Evolutionary conservation across 2,113 vertebrate species (phyloP).

Genomic region (Eublepharis macularius): DNA sequence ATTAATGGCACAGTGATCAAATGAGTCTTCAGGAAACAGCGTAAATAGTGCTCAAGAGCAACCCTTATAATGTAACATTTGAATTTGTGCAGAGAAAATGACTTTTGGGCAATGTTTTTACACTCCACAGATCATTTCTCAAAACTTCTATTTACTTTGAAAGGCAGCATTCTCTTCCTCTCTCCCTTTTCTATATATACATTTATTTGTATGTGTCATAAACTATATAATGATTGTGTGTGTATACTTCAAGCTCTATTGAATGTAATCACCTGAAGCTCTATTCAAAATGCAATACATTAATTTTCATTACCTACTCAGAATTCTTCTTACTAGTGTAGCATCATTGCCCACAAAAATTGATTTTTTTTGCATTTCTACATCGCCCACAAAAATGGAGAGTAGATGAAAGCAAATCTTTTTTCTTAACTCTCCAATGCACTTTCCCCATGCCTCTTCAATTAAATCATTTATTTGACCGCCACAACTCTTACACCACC

Average conservation of each 20-base stretch:
- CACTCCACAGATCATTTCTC: neutral
- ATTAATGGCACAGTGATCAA: neutral
- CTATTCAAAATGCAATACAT: neutral
- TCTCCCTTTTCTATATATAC: neutral
- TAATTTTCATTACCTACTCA: neutral
- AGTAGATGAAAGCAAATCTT: neutral
- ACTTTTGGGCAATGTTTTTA: slow-evolving; percentile 3
- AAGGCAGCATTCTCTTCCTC: too few species aligned
- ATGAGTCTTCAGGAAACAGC: neutral
- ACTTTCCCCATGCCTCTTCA: neutral
- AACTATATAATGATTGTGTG: neutral
- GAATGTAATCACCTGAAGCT: neutral
- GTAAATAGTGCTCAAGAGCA: slow-evolving; percentile 4
- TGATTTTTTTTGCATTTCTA: neutral
- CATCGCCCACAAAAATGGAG: neutral
- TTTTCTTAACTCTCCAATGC: neutral
- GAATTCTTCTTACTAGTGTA: neutral
- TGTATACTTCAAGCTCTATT: neutral
- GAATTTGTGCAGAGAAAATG: neutral
- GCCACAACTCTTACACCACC: neutral
- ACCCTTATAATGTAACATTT: neutral
- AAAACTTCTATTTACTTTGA: neutral
- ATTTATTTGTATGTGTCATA: neutral
- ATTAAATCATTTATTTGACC: neutral
- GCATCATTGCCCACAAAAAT: neutral